Evolutionary conservation across 1,140 invertebrate genomes (phyloP).

Genomic region (Myzus persicae): DNA sequence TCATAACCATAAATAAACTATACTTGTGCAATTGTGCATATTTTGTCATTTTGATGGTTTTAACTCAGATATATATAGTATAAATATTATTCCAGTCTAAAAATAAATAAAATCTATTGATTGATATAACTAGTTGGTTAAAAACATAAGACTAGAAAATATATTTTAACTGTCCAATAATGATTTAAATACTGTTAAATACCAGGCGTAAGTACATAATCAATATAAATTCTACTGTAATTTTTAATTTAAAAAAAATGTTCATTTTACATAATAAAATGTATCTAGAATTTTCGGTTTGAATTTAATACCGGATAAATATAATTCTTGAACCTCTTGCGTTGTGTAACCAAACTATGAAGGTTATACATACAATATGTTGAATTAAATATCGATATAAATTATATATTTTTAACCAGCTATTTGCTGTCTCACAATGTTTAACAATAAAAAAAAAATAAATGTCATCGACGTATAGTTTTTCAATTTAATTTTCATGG

Average conservation of each 20-base stretch:
- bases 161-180: neutral
- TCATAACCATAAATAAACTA: neutral
- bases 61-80: neutral
- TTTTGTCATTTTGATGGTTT: no score
- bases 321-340: neutral
- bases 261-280: neutral
- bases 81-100: neutral
- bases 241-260: neutral
- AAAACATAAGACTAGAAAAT: neutral
- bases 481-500: conserved; percentile 32
- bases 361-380: neutral
- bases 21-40: neutral
- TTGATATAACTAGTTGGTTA: neutral
- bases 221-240: neutral
- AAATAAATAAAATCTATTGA: neutral
- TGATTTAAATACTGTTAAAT: neutral
- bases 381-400: neutral
- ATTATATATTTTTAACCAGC: neutral
- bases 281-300: neutral
- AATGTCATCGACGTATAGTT: neutral
- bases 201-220: neutral
- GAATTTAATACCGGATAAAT: neutral
- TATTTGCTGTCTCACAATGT: neutral
- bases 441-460: neutral
- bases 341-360: neutral